Evolutionary conservation across 2,797 vertebrate genomes (phyloP).

Genomic region (Microcaecilia unicolor): DNA sequence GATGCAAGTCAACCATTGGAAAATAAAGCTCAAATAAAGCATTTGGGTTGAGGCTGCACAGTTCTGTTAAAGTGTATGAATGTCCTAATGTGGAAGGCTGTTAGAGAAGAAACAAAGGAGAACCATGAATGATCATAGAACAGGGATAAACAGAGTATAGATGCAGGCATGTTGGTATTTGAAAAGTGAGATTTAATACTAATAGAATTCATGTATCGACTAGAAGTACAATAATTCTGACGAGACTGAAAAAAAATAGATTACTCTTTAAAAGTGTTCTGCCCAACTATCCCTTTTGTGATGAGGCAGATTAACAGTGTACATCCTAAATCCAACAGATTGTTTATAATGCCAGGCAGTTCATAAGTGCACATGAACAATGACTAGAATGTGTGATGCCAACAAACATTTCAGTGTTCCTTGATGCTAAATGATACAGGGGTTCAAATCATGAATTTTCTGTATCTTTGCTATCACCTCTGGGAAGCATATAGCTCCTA

Average conservation of each 20-base stretch:
- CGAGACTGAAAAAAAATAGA: no score
- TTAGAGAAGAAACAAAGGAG: no score
- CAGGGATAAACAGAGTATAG: no score
- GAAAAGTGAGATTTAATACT: neutral
- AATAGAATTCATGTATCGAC: neutral
- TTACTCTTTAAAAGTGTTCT: neutral
- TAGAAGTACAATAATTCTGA: neutral
- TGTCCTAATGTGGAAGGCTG: no score
- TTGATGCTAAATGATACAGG: neutral
- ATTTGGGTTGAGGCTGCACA: no score
- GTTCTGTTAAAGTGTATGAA: no score
- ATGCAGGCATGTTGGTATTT: no score
- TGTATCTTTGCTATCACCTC: neutral
- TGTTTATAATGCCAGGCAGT: rapidly evolving
- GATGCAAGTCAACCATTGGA: no score
- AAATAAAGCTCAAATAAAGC: no score
- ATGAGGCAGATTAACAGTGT: neutral
- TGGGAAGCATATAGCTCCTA: neutral
- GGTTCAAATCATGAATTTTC: neutral
- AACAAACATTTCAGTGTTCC: neutral
- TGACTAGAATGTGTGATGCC: no score
- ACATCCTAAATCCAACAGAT: neutral
- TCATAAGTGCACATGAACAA: no score
- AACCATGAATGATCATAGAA: no score
- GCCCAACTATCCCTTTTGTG: neutral